Evolutionary conservation across 2,797 vertebrate genomes (phyloP).

Genomic region (Picus viridis): DNA sequence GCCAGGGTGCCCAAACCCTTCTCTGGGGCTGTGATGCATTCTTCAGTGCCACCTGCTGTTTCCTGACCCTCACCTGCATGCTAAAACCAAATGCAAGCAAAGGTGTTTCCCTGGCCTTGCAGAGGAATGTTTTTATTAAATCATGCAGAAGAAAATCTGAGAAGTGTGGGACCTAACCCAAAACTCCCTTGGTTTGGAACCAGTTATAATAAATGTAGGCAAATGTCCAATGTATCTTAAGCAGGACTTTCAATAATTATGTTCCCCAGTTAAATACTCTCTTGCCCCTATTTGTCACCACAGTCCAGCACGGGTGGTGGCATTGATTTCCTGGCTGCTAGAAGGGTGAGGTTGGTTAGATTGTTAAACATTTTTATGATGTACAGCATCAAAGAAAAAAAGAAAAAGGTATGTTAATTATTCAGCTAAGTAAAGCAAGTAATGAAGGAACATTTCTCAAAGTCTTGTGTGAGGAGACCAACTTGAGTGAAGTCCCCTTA

Average conservation of each 20-base stretch:
- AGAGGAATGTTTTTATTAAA: not conserved
- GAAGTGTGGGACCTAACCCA: not conserved
- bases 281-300: not conserved
- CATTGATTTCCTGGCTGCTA: not conserved
- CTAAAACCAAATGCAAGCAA: not conserved
- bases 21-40: not conserved
- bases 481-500: not conserved
- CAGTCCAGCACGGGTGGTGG: not conserved
- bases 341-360: not conserved
- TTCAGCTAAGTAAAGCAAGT: conserved; percentile 44
- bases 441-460: conserved; percentile 53
- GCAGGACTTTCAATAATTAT: not conserved
- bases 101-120: not conserved
- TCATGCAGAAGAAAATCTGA: not conserved
- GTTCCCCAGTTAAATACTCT: not conserved
- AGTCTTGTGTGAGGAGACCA: not conserved
- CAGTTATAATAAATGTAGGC: not conserved
- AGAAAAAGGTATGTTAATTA: conserved; percentile 18
- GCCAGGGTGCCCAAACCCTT: not conserved
- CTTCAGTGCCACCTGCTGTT: not conserved
- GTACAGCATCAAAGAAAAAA: not conserved
- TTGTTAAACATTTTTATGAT: not conserved
- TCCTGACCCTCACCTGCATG: not conserved
- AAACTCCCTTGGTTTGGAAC: not conserved
- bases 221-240: not conserved